phyloP scores from a whole-genome alignment of 2,888 invertebrate genomes.

The Pseudoips prasinana region DNA sequence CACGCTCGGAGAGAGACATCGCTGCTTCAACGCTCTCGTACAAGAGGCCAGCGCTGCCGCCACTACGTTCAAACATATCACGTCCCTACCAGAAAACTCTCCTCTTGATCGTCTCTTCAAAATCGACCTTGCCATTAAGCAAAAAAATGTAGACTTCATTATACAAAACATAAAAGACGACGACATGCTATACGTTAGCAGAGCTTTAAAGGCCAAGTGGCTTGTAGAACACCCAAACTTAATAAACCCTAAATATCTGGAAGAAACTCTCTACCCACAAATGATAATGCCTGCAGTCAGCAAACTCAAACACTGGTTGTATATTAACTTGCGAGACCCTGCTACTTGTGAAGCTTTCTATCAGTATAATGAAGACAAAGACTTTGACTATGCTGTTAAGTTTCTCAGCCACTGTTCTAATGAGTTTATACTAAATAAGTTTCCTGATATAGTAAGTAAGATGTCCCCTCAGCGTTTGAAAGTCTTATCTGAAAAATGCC shows the following conservation, averaged over 20 bases:
- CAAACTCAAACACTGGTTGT: slow-evolving; percentile 52
- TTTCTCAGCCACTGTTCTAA: slow-evolving; percentile 46
- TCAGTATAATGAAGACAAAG: slow-evolving; percentile 39
- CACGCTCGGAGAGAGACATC: slow-evolving; percentile 51
- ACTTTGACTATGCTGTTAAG: slow-evolving; percentile 43
- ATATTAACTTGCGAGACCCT: slow-evolving; percentile 34
- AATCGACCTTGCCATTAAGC: slow-evolving; percentile 55
- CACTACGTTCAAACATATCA: slow-evolving; percentile 19
- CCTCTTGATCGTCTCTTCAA: slow-evolving; percentile 55
- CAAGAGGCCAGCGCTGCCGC: slow-evolving; percentile 17
- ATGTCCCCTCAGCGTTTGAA: slow-evolving; percentile 46
- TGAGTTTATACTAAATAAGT: slow-evolving; percentile 40
- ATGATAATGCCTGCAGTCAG: slow-evolving; percentile 51
- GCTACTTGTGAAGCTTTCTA: slow-evolving; percentile 50
- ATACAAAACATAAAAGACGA: slow-evolving; percentile 49
- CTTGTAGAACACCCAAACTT: slow-evolving; percentile 45
- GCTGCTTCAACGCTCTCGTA: slow-evolving; percentile 44
- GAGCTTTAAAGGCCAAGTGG: slow-evolving; percentile 58
- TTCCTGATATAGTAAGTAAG: slow-evolving; percentile 38
- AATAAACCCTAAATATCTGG: slow-evolving; percentile 54
- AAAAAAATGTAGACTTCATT: slow-evolving; percentile 48
- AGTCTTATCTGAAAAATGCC: slow-evolving; percentile 47
- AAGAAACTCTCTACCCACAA: slow-evolving; percentile 47
- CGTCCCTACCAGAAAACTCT: slow-evolving; percentile 34
- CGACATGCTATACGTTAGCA: slow-evolving; percentile 60